Conservation (phyloP, 2,888 invertebrate species). For the Chymomyza fuscimana region DNA sequence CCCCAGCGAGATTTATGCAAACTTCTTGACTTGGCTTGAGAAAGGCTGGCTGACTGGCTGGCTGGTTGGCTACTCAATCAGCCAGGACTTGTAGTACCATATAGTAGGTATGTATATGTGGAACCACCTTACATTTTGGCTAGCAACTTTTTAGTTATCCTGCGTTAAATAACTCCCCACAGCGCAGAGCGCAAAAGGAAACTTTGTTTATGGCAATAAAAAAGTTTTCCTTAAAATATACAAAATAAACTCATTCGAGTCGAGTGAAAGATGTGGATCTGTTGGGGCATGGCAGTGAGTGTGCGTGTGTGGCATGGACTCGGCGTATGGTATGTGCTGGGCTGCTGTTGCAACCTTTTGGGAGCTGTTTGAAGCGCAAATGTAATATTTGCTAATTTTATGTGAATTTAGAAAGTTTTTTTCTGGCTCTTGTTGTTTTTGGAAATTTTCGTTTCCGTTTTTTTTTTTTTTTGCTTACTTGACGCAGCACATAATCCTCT, state of each 20-base stretch:
- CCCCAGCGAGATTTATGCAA: slow-evolving; percentile 40
- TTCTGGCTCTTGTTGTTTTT: slow-evolving; percentile 23
- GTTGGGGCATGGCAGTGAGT: not conserved
- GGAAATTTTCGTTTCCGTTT: not conserved
- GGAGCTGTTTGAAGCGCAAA: slow-evolving; percentile 69
- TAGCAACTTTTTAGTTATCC: slow-evolving; percentile 63
- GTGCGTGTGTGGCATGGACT: not conserved
- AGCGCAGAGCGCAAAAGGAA: slow-evolving; percentile 50
- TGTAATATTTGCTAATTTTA: slow-evolving; percentile 75
- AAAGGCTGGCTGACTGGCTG: not conserved
- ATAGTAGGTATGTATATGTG: not conserved
- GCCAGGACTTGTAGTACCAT: slow-evolving; percentile 29
- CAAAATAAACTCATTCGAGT: slow-evolving; percentile 65
- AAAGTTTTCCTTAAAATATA: slow-evolving; percentile 73
- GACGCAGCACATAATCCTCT: slow-evolving; percentile 57
- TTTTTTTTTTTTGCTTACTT: slow-evolving; percentile 25
- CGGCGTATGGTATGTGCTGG: slow-evolving; percentile 25
- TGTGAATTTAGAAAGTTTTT: slow-evolving; percentile 70
- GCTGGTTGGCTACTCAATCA: slow-evolving; percentile 58
- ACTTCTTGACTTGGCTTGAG: slow-evolving; percentile 19
- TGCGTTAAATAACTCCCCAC: slow-evolving; percentile 74
- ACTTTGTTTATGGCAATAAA: slow-evolving; percentile 75
- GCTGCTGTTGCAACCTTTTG: slow-evolving; percentile 56
- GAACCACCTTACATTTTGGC: slow-evolving; percentile 22
- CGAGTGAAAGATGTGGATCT: slow-evolving; percentile 1